phyloP scores from a whole-genome alignment of 2,113 vertebrate species.

The Oryzias melastigma region DNA sequence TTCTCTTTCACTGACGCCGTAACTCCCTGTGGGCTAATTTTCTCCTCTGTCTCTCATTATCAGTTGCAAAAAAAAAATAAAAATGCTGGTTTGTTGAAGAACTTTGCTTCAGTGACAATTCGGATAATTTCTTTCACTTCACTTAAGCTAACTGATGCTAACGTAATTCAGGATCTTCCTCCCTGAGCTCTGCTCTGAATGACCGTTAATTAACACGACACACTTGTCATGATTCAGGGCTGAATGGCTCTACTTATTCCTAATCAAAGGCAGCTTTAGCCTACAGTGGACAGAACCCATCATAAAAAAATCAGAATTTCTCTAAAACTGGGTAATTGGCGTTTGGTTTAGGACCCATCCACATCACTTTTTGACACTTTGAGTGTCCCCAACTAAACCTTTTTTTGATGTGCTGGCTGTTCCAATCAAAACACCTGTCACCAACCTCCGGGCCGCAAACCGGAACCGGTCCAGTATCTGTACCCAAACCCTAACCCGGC shows the following conservation, averaged over 20 bases:
- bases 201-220: conserved; percentile 37
- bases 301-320: not conserved
- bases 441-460: too few relatives aligned
- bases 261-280: conserved; percentile 11
- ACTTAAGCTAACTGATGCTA: conserved; percentile 10
- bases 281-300: not conserved
- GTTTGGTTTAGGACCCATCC: too few relatives aligned
- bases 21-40: conserved; percentile 36
- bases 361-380: too few relatives aligned
- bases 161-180: conserved; percentile 18
- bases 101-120: conserved; percentile 38
- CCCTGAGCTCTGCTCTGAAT: conserved; percentile 13
- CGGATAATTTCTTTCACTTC: conserved; percentile 13
- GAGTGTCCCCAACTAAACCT: too few relatives aligned
- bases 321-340: too few relatives aligned
- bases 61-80: conserved; percentile 7
- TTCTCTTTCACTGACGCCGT: conserved; percentile 39
- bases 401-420: too few relatives aligned
- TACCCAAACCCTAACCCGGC: too few relatives aligned
- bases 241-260: conserved; percentile 16
- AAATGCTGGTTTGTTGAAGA: conserved; percentile 16
- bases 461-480: too few relatives aligned
- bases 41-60: conserved; percentile 23
- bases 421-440: too few relatives aligned
- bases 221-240: conserved; percentile 30